A percentile compares a stretch with the other conserved stretches of the same genome.
Evolutionary conservation across 1,140 invertebrate species (phyloP).

Genomic region (Drosophila prosaltans): DNA sequence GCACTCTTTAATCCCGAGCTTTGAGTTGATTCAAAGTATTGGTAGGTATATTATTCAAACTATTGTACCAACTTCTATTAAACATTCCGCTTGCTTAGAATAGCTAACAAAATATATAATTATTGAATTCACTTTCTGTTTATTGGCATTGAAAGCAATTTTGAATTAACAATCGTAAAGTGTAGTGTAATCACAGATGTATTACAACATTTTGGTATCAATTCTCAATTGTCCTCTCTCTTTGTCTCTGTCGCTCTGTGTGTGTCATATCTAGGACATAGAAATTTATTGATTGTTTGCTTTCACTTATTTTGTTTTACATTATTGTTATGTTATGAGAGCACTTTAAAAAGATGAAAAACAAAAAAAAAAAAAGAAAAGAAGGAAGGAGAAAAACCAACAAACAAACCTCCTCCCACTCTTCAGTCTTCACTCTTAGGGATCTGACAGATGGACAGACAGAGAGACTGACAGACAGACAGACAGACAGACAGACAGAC

Average conservation of each 20-base stretch:
- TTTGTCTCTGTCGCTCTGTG: neutral
- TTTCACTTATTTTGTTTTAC: conserved; percentile 4
- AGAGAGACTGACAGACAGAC: neutral
- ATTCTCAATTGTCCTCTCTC: neutral
- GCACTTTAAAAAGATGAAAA: conserved; percentile 6
- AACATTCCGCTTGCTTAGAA: no score
- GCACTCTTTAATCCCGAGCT: no score
- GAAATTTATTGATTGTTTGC: conserved; percentile 4
- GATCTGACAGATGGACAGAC: neutral
- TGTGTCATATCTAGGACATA: neutral
- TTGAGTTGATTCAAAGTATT: no score
- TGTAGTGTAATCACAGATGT: neutral
- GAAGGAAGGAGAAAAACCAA: no score
- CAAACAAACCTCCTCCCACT: neutral
- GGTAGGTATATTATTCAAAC: no score
- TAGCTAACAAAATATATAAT: no score
- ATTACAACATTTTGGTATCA: neutral
- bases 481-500: conserved; percentile 1
- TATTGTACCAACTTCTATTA: no score
- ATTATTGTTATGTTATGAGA: conserved; percentile 5
- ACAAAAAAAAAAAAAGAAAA: neutral
- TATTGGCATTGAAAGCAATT: no score
- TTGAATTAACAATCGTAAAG: neutral
- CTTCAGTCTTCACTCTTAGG: neutral
- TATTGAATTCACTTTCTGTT: no score